A percentile compares a stretch with the other conserved stretches of the same genome.
phyloP scores from a whole-genome alignment of 2,113 vertebrate genomes.

The Prochilodus magdalenae region DNA sequence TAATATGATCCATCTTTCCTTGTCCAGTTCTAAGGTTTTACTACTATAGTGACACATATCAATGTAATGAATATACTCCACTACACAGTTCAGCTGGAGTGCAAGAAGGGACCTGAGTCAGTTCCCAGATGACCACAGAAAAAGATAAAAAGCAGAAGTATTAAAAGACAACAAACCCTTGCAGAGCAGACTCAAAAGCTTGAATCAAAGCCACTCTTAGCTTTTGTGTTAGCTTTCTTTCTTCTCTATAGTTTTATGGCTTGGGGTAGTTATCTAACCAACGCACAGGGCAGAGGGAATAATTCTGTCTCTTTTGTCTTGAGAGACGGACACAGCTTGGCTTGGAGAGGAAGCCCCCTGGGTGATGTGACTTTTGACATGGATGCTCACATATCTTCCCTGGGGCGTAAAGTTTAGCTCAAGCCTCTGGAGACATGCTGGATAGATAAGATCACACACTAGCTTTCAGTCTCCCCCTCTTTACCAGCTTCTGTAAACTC shows the following conservation, averaged over 20 bases:
- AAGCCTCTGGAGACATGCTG: constrained; percentile 54
- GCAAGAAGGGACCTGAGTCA: constrained; percentile 18
- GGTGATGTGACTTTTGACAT: constrained; percentile 73
- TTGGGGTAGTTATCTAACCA: constrained; percentile 35
- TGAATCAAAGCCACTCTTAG: constrained; percentile 31
- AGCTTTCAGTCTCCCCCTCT: background rate
- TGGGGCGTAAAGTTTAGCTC: constrained; percentile 51
- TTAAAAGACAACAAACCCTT: constrained; percentile 13
- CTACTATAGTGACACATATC: background rate
- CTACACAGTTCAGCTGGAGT: constrained; percentile 31
- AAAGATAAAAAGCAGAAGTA: constrained; percentile 30
- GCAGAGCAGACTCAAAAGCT: background rate
- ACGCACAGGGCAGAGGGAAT: constrained; percentile 18
- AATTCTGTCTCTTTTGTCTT: constrained; percentile 31
- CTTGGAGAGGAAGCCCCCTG: constrained; percentile 48
- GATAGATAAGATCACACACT: constrained; percentile 45
- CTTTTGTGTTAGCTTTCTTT: constrained; percentile 31
- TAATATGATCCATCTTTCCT: too few relatives aligned
- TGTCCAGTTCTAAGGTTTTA: background rate
- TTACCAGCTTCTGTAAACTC: background rate
- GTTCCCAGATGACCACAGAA: constrained; percentile 14
- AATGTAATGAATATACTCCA: constrained; percentile 11
- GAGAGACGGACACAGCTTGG: constrained; percentile 41
- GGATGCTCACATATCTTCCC: constrained; percentile 63
- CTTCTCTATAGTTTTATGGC: constrained; percentile 16